Evolutionary conservation across 2,888 invertebrate genomes (phyloP), one percentile per base, ranked within the genome.

Genomic region (Megamerina dolium): DNA sequence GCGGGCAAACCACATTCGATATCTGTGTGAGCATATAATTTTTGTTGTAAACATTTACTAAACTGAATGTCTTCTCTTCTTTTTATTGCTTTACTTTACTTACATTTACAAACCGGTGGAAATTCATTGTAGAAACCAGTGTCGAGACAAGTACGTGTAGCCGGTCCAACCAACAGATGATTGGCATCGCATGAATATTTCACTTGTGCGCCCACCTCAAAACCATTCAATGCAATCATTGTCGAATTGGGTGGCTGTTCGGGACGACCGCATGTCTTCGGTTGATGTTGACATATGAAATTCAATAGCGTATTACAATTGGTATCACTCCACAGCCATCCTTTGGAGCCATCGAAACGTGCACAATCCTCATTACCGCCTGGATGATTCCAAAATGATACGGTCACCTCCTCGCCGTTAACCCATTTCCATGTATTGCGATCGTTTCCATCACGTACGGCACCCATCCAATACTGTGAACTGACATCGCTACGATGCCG

Each of bases 391-490:
- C 92, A 93, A 73, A 93, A 93, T 0, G 91, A 90, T 0, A 92
- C 85, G 0, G 87, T 83, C 31, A 93, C 84, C 66, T 91, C 89
- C 45, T 87, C 85, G 0, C 91, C 91, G 59, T 81, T 87, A 35
- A 90, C 79, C 92, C 92, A 93, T 63, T 87, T 85, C 93, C 93
- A 93, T 58, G 83, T 83, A 46, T 77, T 79, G 5, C 80, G 74
- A 63, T 88, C 84, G 52, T 81, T 78, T 4, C 82, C 80, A 65
- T 92, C 91, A n/a, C 91, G 76, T 6, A 89, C 80, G 1, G 90
- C 90, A 0, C 92, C 93, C 85, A 93, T 86, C 93, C 93, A 93
- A 68, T 93, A 93, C 57, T 92, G 91, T 45, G 90, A 92, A 63
- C 85, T 87, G 17, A 87, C 85, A 72, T 93, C 92, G 62, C 87